These are phyloP conservation scores for Cepaea hortensis DNA, from an alignment of 2,888 invertebrate genomes.

Conservation along the genomic window DNA sequence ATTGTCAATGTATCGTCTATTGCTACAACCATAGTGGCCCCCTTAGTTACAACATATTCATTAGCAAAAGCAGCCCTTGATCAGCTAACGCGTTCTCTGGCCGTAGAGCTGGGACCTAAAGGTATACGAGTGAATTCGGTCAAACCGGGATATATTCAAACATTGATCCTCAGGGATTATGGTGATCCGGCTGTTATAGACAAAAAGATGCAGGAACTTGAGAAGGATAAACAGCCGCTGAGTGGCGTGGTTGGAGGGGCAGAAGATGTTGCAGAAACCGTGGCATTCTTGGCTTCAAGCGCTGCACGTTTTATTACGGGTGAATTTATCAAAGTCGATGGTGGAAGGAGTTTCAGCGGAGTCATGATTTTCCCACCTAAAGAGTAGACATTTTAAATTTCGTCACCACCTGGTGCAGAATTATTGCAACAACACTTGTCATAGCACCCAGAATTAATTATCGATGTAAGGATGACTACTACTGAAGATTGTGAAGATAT, in stretches of 20 bases:
- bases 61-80: constrained; percentile 31
- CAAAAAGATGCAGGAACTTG: neutral
- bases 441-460: no score
- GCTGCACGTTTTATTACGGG: no score
- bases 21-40: neutral
- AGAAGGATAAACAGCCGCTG: neutral
- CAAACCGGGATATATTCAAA: neutral
- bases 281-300: neutral
- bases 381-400: no score
- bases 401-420: no score
- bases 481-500: no score
- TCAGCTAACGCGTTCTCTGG: constrained; percentile 23
- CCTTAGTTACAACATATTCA: neutral
- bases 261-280: neutral
- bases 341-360: no score
- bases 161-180: neutral
- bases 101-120: constrained; percentile 22
- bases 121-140: constrained; percentile 11
- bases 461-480: no score
- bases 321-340: no score
- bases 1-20: constrained; percentile 35
- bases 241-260: neutral
- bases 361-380: no score
- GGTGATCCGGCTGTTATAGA: neutral
- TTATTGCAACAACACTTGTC: no score